A percentile compares a stretch with the other conserved stretches of the same genome.
phyloP scores from a whole-genome alignment of 2,888 invertebrate genomes.

The Synergus japonicus region DNA sequence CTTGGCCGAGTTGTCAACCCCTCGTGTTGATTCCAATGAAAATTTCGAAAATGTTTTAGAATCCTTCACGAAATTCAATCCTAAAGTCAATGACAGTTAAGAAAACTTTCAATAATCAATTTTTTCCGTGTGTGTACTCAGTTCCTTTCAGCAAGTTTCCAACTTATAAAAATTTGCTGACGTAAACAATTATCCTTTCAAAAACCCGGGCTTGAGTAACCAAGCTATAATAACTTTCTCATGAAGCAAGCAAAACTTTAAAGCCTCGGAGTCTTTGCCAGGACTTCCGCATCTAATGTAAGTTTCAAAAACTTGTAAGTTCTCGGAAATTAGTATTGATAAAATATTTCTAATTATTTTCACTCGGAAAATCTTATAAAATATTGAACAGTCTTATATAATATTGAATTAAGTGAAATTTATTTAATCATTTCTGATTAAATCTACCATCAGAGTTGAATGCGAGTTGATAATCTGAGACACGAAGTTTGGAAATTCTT shows the following conservation, averaged over 20 bases:
- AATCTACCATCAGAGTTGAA: background rate
- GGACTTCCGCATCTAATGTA: background rate
- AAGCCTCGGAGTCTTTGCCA: background rate
- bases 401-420: background rate
- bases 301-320: background rate
- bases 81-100: too few species aligned
- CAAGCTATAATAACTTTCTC: constrained; percentile 16
- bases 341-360: background rate
- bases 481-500: background rate
- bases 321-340: constrained; percentile 9
- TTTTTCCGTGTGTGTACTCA: background rate
- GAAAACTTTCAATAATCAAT: background rate
- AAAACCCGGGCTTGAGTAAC: constrained; percentile 18
- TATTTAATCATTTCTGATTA: background rate
- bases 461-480: background rate
- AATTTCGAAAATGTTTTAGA: too few species aligned
- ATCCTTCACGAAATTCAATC: too few species aligned
- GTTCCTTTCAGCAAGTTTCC: constrained; percentile 19
- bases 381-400: background rate
- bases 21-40: too few species aligned
- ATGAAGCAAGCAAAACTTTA: constrained; percentile 31
- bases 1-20: too few species aligned
- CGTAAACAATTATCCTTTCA: constrained; percentile 21
- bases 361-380: background rate
- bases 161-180: constrained; percentile 22